Base-by-base conservation (phyloP, 2,113 vertebrate species). In the Sceloporus tristichus region DNA sequence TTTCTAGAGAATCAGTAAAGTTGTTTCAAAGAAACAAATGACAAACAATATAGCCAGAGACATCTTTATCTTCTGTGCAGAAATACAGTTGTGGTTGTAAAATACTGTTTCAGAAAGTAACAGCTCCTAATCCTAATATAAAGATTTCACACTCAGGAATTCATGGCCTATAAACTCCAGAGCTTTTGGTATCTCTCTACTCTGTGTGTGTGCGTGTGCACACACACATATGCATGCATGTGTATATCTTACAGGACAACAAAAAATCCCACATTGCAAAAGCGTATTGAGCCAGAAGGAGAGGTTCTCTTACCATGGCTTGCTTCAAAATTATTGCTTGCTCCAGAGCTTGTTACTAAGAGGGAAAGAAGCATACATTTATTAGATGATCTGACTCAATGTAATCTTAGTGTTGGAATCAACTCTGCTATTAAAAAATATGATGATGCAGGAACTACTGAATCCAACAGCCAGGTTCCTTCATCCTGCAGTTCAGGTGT, bases 251-350 rank as follows among this genome's bases (percentile, higher is more conserved):
- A 34, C 79, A 54, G 65, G 70, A 88, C 91, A 78, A 19, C 18
- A 34, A 78, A 68, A 14, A 14, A 18, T 71, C 23, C 2, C 34
- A 59, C 8, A 80, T 29, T 70, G 34, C 70, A 87, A 65, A 75
- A 74, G 25, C 23, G 9, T 19, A 65, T 16, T 40, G 53, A 80
- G 18, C 71, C 5, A 87, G 9, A 76, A 66, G 29, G 19, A 84
- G 16, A 87, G 38, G 14, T 7, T 86, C 70, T 2, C 95, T 95
- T 91, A 96, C 97, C 96, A 9, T 90, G 75, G 0, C 54, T 48
- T 87, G 88, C 90, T 79, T 7, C 0, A 54, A 1, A 79, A 13
- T 27, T 27, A 19, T 1, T 81, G 0, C 9, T 21, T 9, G 96
- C 96, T 70, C 92, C 34, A 71, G 0, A 85, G 1, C 0, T 75